Percentiles rank a stretch among this genome's conserved stretches.
These are phyloP conservation scores for Aurelia aurita DNA, from an alignment of 30 jellyfish, hydroid and myxozoan genomes.

Conservation along the genomic window DNA sequence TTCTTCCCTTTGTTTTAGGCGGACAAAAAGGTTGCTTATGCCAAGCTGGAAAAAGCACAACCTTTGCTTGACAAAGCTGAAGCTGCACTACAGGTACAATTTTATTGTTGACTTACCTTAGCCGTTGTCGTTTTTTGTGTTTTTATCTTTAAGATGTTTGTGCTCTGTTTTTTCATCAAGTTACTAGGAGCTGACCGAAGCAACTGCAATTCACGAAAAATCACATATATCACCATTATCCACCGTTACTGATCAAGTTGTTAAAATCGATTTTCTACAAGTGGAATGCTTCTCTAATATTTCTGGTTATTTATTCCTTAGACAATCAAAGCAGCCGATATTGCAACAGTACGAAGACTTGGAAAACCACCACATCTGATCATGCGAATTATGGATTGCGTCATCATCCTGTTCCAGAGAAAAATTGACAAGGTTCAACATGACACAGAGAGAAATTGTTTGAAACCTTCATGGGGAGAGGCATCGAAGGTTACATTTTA, in stretches of 20 bases:
- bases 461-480: slow-evolving; percentile 82
- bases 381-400: slow-evolving; percentile 94
- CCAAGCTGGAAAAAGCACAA: slow-evolving; percentile 79
- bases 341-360: slow-evolving; percentile 88
- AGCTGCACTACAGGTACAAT: slow-evolving; percentile 81
- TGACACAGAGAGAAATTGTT: slow-evolving; percentile 74
- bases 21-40: slow-evolving; percentile 73
- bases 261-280: neutral
- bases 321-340: slow-evolving; percentile 91
- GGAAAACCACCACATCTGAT: slow-evolving; percentile 91
- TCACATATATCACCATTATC: neutral
- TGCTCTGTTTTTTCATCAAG: too few species aligned
- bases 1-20: slow-evolving; percentile 33
- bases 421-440: slow-evolving; percentile 58
- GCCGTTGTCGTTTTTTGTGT: too few species aligned
- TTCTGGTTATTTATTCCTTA: neutral
- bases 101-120: neutral
- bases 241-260: neutral
- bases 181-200: too few species aligned
- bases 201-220: too few species aligned
- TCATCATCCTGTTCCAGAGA: slow-evolving; percentile 65
- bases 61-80: slow-evolving; percentile 86
- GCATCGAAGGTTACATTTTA: slow-evolving; percentile 64
- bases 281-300: neutral
- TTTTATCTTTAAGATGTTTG: too few species aligned